Percentiles rank a stretch among this genome's conserved stretches.
Evolutionary conservation across 2,113 vertebrate genomes (phyloP).

Genomic region (Oryzias curvinotus): DNA sequence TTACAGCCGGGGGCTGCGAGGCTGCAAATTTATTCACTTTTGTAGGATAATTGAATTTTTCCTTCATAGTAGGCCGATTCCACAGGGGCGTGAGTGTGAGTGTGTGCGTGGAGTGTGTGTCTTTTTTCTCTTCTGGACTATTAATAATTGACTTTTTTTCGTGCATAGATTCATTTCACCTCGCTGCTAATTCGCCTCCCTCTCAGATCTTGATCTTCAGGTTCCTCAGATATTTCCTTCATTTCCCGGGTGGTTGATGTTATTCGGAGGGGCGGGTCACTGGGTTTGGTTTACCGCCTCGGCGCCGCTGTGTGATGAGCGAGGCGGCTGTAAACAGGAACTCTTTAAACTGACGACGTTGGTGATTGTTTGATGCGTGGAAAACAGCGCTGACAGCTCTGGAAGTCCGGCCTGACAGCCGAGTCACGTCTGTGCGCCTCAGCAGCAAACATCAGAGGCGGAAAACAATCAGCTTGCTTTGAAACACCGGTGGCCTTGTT

Average conservation of each 20-base stretch:
- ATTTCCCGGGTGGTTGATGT: slow-evolving; percentile 48
- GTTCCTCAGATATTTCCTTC: slow-evolving; percentile 5
- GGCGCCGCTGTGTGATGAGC: slow-evolving; percentile 40
- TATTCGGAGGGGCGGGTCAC: slow-evolving; percentile 56
- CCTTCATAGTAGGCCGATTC: slow-evolving; percentile 69
- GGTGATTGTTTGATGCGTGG: slow-evolving; percentile 50
- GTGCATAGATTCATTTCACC: slow-evolving; percentile 49
- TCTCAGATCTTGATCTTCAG: slow-evolving; percentile 46
- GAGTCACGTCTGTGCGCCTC: slow-evolving; percentile 31
- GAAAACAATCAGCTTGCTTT: slow-evolving; percentile 14
- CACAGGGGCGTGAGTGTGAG: slow-evolving; percentile 33
- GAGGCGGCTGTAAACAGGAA: slow-evolving; percentile 49
- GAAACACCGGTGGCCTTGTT: slow-evolving; percentile 11
- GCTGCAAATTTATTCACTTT: slow-evolving; percentile 79
- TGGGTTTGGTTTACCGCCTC: slow-evolving; percentile 36
- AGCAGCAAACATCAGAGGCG: slow-evolving; percentile 25
- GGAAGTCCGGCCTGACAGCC: slow-evolving; percentile 42
- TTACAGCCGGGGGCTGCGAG: slow-evolving; percentile 48
- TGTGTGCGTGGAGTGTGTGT: slow-evolving; percentile 6
- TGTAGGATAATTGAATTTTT: slow-evolving; percentile 79
- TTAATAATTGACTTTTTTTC: slow-evolving; percentile 68
- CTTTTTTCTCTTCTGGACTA: slow-evolving; percentile 35
- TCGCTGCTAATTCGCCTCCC: slow-evolving; percentile 51
- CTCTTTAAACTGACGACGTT: slow-evolving; percentile 45
- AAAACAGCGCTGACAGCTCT: slow-evolving; percentile 48